phyloP scores from a whole-genome alignment of 2,888 invertebrate genomes.

The Zygaena filipendulae region DNA sequence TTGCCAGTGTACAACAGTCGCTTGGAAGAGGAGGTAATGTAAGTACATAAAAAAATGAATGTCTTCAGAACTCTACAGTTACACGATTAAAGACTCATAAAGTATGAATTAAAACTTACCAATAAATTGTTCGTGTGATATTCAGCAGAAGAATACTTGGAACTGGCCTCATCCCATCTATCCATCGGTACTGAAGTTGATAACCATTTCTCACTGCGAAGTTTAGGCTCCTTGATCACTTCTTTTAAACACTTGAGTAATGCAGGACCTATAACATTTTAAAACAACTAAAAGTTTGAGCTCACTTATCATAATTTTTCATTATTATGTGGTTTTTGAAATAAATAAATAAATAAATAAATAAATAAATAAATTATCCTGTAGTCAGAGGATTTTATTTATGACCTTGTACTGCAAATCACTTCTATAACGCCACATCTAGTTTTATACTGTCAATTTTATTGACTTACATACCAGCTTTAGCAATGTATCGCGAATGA shows the following conservation, averaged over 20 bases:
- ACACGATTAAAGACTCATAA: background rate
- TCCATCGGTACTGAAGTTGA: constrained; percentile 77
- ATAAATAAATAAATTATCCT: no score
- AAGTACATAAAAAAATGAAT: background rate
- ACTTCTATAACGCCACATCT: no score
- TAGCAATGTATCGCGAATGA: constrained; percentile 84
- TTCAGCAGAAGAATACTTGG: constrained; percentile 75
- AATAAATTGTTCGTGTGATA: constrained; percentile 85
- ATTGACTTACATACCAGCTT: constrained; percentile 64
- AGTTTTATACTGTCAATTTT: no score
- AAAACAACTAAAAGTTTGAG: no score
- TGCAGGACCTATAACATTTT: constrained; percentile 35
- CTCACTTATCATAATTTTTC: no score
- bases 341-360: no score
- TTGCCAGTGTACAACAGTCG: constrained; percentile 1
- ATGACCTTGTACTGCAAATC: no score
- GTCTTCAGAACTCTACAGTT: background rate
- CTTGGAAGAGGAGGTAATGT: constrained; percentile 1
- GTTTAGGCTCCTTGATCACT: constrained; percentile 69
- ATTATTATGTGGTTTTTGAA: no score
- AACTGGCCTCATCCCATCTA: constrained; percentile 60
- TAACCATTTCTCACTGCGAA: constrained; percentile 77
- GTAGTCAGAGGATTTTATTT: no score
- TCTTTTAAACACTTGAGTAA: constrained; percentile 66
- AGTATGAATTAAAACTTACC: constrained; percentile 40